Evolutionary conservation across 2,113 vertebrate species (phyloP), one percentile per base, ranked within the genome.

Genomic region (Leucoraja erinaceus): DNA sequence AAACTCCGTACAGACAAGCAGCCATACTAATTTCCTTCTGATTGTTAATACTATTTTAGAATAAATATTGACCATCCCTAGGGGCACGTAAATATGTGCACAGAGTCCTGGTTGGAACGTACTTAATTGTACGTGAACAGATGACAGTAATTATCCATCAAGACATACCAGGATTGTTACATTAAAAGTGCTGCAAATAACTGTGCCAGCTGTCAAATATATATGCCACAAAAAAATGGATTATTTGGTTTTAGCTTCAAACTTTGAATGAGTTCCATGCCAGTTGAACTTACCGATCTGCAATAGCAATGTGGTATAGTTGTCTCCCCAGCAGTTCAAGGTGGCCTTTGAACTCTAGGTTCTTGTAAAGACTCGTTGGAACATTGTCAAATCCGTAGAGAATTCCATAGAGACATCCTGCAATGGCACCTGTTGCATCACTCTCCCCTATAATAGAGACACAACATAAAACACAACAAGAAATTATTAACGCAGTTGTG

Each of bases 391-490:
- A 83, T 56, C 93, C 93, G 33, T 76, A 93, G 25, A 93, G 68
- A 84, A 93, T 79, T n/a, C 93, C 93, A 86, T 93, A 86, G 7
- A 93, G 56, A 28, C n/a, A 93, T 10, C 90, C 93, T 20, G 78
- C 90, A 22, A 93, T 93, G 22, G 90, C 54, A 22, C 90, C 93
- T 33, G 79, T 86, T 22, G 63, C 38, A 81, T 93, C 93, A 93
- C 90, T 93, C 47, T 93, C 93, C 28, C 93, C 93, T 93, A 18
- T 33, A 4, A 72, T 3, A 72, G 61, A 38, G 22, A 18, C 33
- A 91, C 28, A 63, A 54, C 18, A 54, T 63, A 38, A 92, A 25
- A 20, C 33, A 18, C 56, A 91, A 63, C 38, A 68, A 47, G 12
- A 79, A 81, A 63, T 79, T 5, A 47, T 47, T 47, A 91, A 47